Percentiles rank a stretch among this genome's conserved stretches.
phyloP scores from a whole-genome alignment of 2,888 invertebrate species.

The Timema cristinae region DNA sequence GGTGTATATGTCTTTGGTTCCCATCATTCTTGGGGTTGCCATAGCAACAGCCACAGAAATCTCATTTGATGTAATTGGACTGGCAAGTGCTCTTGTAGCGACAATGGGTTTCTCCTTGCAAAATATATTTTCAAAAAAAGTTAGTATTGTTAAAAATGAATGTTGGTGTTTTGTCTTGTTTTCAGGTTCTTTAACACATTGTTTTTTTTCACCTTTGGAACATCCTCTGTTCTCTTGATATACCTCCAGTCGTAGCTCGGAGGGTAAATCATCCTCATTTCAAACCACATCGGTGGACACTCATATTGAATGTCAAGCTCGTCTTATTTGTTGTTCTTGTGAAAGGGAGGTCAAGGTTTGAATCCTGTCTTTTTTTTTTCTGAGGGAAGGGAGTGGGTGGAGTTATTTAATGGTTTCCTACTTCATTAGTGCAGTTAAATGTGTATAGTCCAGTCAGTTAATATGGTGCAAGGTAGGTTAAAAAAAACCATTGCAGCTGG shows the following conservation, averaged over 20 bases:
- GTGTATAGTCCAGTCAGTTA: no score
- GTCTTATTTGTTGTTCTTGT: no score
- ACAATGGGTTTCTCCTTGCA: constrained; percentile 91
- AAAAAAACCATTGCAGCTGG: no score
- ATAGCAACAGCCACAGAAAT: constrained; percentile 92
- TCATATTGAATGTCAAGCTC: no score
- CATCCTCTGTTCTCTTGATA: no score
- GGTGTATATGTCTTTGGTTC: constrained; percentile 81
- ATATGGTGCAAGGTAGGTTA: no score
- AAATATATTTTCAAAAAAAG: constrained; percentile 95
- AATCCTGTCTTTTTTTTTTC: no score
- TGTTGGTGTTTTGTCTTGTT: neutral
- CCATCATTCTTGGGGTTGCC: constrained; percentile 85
- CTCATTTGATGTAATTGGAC: constrained; percentile 81
- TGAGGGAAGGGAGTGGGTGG: no score
- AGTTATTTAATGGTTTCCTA: no score
- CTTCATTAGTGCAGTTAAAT: no score
- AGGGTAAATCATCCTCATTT: neutral
- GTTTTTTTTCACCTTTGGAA: neutral
- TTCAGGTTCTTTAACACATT: neutral
- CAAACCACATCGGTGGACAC: neutral
- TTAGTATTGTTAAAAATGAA: constrained; percentile 40
- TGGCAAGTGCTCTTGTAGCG: constrained; percentile 80
- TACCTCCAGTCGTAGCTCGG: no score
- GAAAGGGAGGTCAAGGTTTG: no score